Base-by-base conservation (phyloP, 35 echinoderm and acorn worm species). In the Ophioderma brevispina region DNA sequence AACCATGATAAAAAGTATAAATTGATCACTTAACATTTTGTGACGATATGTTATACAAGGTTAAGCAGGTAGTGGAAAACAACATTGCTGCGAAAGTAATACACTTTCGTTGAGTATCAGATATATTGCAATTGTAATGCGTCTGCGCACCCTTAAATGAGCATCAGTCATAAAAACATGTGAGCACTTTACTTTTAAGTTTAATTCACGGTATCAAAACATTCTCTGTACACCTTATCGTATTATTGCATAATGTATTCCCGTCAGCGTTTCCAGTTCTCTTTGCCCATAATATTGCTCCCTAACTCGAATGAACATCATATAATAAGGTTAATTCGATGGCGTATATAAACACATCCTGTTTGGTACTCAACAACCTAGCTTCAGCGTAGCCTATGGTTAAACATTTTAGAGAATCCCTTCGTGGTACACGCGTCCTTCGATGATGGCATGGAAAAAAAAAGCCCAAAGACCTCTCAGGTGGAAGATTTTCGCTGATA, bases 351-450 rank as follows among this genome's bases (percentile, higher is more conserved):
- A 70, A 70, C 59, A 70, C n/a, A 18, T 70, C 59, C 59, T 25
- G 10, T 70, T 70, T 46, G 17, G 41, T 17, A 46, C 59, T 70
- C 59, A 70, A 70, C 59, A 70, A 70, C 4, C 4, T 70, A 15
- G 59, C 2, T 13, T 70, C 23, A 70, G 59, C 59, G 59, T 70
- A 70, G 59, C 59, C 59, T 8, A 25, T 30, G 59, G 59, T 70
- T 70, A 70, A 70, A 70, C 59, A 70, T 70, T 70, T 70, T 70
- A 70, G 59, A 70, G n/a, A 70, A 70, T 70, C 59, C 59, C 59
- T 70, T 70, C 59, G 28, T 70, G 28, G 59, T 25, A 30, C 2
- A 6, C 15, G 59, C 59, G 28, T 70, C 10, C n/a, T 25, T 70
- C 1, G 59, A 70, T 11, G 59, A 70, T 70, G 23, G 59, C 23